These are phyloP conservation scores for Phrynocephalus guinanensis DNA, from an alignment of 2,797 vertebrate genomes.

Conservation along the genomic window DNA sequence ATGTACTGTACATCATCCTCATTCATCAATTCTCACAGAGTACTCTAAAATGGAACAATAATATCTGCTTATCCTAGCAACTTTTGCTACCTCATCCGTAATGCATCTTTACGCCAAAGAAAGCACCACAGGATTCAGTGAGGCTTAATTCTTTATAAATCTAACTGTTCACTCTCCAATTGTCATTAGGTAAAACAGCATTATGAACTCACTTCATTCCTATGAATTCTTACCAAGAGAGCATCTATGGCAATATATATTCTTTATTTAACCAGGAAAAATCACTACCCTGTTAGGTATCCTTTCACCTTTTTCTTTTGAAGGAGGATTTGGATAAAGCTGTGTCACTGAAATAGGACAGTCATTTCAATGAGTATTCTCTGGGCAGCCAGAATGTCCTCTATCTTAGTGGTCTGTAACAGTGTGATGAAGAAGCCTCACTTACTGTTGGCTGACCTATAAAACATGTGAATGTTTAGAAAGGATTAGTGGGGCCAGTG, in stretches of 20 bases:
- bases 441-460: constrained; percentile 25
- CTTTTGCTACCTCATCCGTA: background rate
- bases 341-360: background rate
- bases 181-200: background rate
- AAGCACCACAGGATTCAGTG: background rate
- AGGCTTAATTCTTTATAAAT: background rate
- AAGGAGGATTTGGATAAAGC: background rate
- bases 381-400: background rate
- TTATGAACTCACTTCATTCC: background rate
- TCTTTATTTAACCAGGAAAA: background rate
- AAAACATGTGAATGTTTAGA: constrained; percentile 30
- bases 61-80: too few relatives aligned
- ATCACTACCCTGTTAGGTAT: background rate
- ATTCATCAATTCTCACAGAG: too few relatives aligned
- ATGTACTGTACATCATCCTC: too few relatives aligned
- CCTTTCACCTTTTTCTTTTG: background rate
- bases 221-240: background rate
- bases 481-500: constrained; percentile 29
- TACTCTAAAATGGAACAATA: too few relatives aligned
- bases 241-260: background rate
- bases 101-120: background rate
- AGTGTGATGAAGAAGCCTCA: constrained; percentile 11
- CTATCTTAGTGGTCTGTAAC: background rate
- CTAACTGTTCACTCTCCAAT: background rate
- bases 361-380: background rate